Base-by-base conservation (phyloP, 2,797 vertebrate species). In the Lemur catta region DNA sequence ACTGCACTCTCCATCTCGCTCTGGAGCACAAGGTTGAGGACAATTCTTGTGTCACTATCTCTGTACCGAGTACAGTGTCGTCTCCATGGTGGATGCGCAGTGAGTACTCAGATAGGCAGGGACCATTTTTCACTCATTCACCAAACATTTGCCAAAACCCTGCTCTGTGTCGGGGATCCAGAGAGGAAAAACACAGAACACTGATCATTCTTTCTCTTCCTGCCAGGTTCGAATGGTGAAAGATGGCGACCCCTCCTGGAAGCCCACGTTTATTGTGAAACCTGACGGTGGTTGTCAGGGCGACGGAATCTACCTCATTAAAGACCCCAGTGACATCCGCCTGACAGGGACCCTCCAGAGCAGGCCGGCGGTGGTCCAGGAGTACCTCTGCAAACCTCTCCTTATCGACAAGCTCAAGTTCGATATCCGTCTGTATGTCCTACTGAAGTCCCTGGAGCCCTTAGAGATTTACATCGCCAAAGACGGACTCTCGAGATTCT, bases 291-390 rank as follows among this genome's bases (percentile, higher is more conserved):
- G 99, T 46, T 99, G 99, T 97, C 99, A 99, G 97, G 99, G 99
- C 50, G 99, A 99, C 11, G 99, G 99, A 96, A 99, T 99, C 99
- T 99, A 99, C 99, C 99, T 99, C 98, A 99, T 99, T 98, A 99
- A 99, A 76, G 99, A 99, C 96, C 99, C 99, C 5, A 97, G 94
- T 38, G 99, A 99, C 91, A 97, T 99, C 71, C 99, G 99, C 74
- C 96, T 99, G 95, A 95, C 99, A 4, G 98, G 98, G 52, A 99
- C 98, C 79, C 97, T 99, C 30, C 99, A 99, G 96, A 98, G 98
- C 98, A 98, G 99, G 94, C 99, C 99, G 22, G 98, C 98, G 0
- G 99, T 99, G 48, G 99, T 99, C 82, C 99, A 99, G 98, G 99
- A 99, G 88, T 99, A 99, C 97, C 99, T 99, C 90, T 99, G 99